phyloP scores from a whole-genome alignment of 2,113 vertebrate genomes.

The Boleophthalmus pectinirostris region DNA sequence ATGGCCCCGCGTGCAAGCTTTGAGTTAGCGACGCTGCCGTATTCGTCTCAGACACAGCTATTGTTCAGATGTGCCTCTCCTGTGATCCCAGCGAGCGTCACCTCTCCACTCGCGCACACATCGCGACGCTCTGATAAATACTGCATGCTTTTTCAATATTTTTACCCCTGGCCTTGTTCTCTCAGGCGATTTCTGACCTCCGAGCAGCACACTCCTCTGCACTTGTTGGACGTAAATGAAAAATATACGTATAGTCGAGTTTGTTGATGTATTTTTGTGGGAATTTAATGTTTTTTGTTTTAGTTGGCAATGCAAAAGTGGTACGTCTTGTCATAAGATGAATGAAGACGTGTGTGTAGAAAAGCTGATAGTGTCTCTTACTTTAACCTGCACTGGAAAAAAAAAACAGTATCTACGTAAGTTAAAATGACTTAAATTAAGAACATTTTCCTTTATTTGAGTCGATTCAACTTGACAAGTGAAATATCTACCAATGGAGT shows the following conservation, averaged over 20 bases:
- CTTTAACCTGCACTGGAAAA: no score
- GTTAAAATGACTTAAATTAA: no score
- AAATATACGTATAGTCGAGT: not conserved
- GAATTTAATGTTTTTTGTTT: no score
- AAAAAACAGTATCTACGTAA: no score
- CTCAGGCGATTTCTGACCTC: constrained; percentile 21
- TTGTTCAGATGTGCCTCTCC: constrained; percentile 10
- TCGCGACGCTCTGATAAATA: constrained; percentile 14
- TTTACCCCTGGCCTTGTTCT: not conserved
- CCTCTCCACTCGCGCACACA: not conserved
- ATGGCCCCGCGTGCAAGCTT: constrained; percentile 32
- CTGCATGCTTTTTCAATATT: constrained; percentile 8
- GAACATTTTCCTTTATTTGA: no score
- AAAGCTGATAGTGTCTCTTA: no score
- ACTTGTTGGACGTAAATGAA: not conserved
- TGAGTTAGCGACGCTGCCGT: constrained; percentile 62
- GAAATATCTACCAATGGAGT: no score
- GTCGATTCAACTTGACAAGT: no score
- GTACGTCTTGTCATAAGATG: no score
- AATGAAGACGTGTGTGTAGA: no score
- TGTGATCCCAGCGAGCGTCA: constrained; percentile 13
- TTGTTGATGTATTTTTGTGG: no score
- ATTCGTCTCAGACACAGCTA: constrained; percentile 47
- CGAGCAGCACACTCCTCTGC: constrained; percentile 1
- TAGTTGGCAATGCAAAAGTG: no score